Conservation (phyloP, 2,797 vertebrate species). For the Rhadinocentrus ornatus region DNA sequence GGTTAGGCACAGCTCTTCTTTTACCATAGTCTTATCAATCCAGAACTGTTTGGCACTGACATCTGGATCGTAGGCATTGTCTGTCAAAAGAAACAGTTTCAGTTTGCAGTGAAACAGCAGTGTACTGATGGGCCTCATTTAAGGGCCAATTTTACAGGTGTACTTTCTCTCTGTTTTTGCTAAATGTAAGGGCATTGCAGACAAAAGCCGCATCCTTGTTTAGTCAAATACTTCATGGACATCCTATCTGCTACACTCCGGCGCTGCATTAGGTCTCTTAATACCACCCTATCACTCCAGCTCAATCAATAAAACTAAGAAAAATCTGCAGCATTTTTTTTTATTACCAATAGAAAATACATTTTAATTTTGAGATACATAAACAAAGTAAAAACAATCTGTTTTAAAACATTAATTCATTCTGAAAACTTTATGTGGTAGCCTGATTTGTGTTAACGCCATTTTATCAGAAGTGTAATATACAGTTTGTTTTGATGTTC, state of each 20-base stretch:
- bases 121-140: not conserved
- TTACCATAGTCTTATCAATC: slow-evolving; percentile 91
- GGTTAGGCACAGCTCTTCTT: slow-evolving; percentile 83
- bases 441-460: not conserved
- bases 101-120: not conserved
- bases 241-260: no score
- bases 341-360: no score
- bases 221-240: no score
- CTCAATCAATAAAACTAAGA: no score
- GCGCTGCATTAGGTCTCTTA: no score
- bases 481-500: not conserved
- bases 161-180: not conserved
- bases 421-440: not conserved
- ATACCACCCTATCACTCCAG: no score
- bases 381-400: no score
- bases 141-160: not conserved
- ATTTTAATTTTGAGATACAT: no score
- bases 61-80: slow-evolving; percentile 97
- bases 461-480: not conserved
- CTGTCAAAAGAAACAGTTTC: slow-evolving; percentile 68
- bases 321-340: no score
- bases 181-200: no score
- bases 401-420: no score
- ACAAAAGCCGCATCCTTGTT: no score
- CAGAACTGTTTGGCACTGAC: slow-evolving; percentile 94